Percentiles rank a stretch among this genome's conserved stretches.
These are phyloP conservation scores for Excalfactoria chinensis DNA, from an alignment of 2,113 vertebrate genomes.

Conservation along the genomic window DNA sequence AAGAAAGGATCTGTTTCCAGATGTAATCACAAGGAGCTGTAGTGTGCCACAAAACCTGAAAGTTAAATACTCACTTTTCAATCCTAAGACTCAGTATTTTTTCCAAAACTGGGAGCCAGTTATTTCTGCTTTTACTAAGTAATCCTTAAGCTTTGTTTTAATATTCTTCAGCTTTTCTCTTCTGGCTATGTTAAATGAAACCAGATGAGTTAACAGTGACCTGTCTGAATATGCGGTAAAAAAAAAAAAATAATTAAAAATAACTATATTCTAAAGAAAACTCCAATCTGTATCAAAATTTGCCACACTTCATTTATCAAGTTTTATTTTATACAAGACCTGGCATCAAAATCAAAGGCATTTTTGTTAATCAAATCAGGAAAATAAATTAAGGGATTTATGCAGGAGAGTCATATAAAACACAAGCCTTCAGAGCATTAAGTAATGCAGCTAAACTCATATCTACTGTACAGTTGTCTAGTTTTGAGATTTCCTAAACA, in stretches of 20 bases:
- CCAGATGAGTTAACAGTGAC: not conserved
- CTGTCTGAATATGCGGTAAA: not conserved
- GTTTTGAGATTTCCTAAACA: not conserved
- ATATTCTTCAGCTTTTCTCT: not conserved
- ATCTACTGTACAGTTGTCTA: fast-evolving
- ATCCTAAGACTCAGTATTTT: not conserved
- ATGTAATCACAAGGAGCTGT: not conserved
- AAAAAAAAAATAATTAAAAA: not conserved
- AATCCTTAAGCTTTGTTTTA: not conserved
- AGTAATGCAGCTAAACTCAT: not conserved
- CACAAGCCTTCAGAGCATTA: not conserved
- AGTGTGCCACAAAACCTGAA: not conserved
- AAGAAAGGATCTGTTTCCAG: not conserved
- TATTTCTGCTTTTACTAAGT: slow-evolving; percentile 5
- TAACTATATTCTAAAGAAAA: not conserved
- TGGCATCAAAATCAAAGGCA: not conserved
- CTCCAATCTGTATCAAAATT: not conserved
- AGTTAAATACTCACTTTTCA: not conserved
- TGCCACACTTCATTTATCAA: fast-evolving
- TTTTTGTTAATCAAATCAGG: not conserved
- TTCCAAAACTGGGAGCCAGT: not conserved
- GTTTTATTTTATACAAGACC: not conserved
- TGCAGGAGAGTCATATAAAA: not conserved
- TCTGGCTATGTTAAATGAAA: not conserved
- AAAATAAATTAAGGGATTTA: not conserved